A percentile compares a stretch with the other conserved stretches of the same genome.
Conservation (phyloP, 2,888 invertebrate species). For the Drosophila limbata region DNA sequence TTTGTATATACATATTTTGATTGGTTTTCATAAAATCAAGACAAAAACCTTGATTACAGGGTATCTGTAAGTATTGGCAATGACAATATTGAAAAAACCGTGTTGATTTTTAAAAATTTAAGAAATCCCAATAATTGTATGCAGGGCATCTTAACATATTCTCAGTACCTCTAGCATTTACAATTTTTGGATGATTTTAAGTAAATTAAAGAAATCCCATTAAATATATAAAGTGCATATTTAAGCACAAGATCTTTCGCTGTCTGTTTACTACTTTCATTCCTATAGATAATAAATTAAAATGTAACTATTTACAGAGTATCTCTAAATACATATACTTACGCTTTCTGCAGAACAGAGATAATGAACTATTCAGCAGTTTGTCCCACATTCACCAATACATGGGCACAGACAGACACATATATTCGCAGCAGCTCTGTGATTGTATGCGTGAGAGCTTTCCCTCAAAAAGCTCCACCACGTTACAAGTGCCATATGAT, state of each 20-base stretch:
- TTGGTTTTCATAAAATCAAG: not conserved
- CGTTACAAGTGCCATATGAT: conserved; percentile 57
- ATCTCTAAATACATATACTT: not conserved
- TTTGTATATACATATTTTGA: not conserved
- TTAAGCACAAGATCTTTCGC: no score
- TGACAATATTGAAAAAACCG: no score
- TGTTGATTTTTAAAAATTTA: no score
- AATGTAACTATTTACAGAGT: conserved; percentile 1
- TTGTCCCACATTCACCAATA: conserved; percentile 9
- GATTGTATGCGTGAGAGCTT: conserved; percentile 37
- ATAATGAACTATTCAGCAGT: conserved; percentile 16
- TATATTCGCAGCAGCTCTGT: not conserved
- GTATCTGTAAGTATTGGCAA: no score
- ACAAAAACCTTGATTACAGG: no score
- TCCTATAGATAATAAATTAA: not conserved
- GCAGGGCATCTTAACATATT: no score
- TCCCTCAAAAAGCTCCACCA: conserved; percentile 46
- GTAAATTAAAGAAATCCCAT: no score
- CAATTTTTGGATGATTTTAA: no score
- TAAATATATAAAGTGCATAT: no score
- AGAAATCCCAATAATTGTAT: no score
- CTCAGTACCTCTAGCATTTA: no score
- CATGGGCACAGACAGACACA: not conserved
- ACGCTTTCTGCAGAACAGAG: not conserved
- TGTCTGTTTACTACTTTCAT: no score